Percentiles rank a stretch among this genome's conserved stretches.
These are phyloP conservation scores for Arothron firmamentum DNA, from an alignment of 2,113 vertebrate genomes.

Conservation along the genomic window DNA sequence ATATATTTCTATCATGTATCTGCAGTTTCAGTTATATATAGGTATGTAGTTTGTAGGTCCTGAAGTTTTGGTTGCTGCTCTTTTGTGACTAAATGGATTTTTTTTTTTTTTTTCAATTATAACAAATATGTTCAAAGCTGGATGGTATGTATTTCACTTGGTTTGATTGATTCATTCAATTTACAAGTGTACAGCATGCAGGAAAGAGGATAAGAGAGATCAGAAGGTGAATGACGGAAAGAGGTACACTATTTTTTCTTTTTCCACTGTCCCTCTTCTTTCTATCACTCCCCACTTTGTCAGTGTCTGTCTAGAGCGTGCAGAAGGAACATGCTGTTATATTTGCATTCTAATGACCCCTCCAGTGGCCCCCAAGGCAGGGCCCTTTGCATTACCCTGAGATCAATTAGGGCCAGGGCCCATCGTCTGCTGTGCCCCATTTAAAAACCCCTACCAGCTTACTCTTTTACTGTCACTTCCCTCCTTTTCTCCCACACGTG, in stretches of 20 bases:
- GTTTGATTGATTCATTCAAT: too few relatives aligned
- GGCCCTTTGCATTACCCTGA: conserved; percentile 74
- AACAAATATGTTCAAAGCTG: too few relatives aligned
- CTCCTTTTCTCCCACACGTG: conserved; percentile 37
- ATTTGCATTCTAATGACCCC: conserved; percentile 80
- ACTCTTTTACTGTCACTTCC: conserved; percentile 28
- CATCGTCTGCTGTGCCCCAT: conserved; percentile 52
- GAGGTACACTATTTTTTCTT: conserved; percentile 17
- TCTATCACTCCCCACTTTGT: conserved; percentile 29
- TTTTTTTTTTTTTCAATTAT: too few relatives aligned
- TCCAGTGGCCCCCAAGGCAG: conserved; percentile 71
- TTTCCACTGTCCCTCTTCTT: conserved; percentile 17
- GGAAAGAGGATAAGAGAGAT: conserved; percentile 5
- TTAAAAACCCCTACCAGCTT: conserved; percentile 45
- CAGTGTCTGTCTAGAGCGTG: conserved; percentile 32
- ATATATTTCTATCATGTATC: too few relatives aligned
- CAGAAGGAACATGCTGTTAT: conserved; percentile 54
- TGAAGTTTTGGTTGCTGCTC: too few relatives aligned
- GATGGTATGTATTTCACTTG: too few relatives aligned
- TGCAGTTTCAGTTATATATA: too few relatives aligned
- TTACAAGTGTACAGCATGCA: not conserved
- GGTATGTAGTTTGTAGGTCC: too few relatives aligned
- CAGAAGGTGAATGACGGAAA: conserved; percentile 36
- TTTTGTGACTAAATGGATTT: too few relatives aligned
- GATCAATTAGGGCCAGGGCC: conserved; percentile 76